Conservation (phyloP, 2,797 vertebrate species). For the Lutjanus campechanus region DNA sequence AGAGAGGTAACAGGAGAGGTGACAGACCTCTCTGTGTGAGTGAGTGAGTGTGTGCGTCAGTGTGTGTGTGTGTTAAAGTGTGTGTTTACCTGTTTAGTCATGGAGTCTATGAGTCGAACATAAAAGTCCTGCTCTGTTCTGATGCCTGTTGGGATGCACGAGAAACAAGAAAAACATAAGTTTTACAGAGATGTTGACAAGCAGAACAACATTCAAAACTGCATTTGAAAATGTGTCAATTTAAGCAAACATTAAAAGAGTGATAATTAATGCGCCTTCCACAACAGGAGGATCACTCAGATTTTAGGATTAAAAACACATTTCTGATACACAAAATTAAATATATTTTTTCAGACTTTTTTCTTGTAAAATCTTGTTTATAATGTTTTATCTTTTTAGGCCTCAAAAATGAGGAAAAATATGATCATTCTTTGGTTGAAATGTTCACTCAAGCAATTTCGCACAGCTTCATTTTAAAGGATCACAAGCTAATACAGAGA, state of each 20-base stretch:
- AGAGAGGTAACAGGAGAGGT: slow-evolving; percentile 72
- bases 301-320: slow-evolving; percentile 4
- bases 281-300: not conserved
- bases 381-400: not conserved
- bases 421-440: not conserved
- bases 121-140: slow-evolving; percentile 95
- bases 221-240: slow-evolving; percentile 2
- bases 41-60: slow-evolving; percentile 27
- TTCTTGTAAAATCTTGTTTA: not conserved
- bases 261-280: not conserved
- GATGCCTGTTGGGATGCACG: slow-evolving; percentile 68
- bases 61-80: slow-evolving; percentile 22
- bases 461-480: slow-evolving; percentile 10
- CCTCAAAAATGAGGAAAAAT: not conserved
- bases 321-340: not conserved
- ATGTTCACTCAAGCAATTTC: slow-evolving; percentile 2
- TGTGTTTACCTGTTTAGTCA: slow-evolving; percentile 80
- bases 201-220: slow-evolving; percentile 4
- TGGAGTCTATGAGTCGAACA: slow-evolving; percentile 94
- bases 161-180: slow-evolving; percentile 25
- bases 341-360: not conserved
- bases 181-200: slow-evolving; percentile 1
- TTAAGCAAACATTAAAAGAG: slow-evolving; percentile 16
- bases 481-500: not conserved
- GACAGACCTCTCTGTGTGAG: slow-evolving; percentile 57